Evolutionary conservation across 2,888 invertebrate genomes (phyloP).

Genomic region (Mesopsocus fuscifrons): DNA sequence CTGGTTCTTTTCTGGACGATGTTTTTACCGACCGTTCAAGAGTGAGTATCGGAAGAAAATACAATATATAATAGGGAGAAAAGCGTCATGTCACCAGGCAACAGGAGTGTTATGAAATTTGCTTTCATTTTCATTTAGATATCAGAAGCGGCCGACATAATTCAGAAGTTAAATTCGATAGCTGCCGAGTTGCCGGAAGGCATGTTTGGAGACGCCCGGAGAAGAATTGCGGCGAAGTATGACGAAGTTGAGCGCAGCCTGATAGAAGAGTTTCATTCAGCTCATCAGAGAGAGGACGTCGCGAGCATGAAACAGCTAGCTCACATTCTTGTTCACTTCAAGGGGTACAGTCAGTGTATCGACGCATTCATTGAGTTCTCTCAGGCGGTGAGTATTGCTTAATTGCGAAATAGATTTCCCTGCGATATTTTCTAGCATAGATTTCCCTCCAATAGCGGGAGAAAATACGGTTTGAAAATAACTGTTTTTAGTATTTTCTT

Average conservation of each 20-base stretch:
- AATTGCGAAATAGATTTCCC: no score
- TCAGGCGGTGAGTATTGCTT: conserved; percentile 60
- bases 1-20: conserved; percentile 66
- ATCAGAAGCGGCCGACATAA: conserved; percentile 81
- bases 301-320: conserved; percentile 87
- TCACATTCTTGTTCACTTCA: conserved; percentile 80
- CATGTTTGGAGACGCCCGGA: conserved; percentile 67
- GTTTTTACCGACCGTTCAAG: conserved; percentile 70
- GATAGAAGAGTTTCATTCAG: conserved; percentile 85
- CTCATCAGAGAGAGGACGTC: conserved; percentile 69
- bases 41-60: conserved; percentile 26
- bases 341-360: conserved; percentile 89
- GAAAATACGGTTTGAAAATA: no score
- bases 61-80: not conserved
- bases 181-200: conserved; percentile 84
- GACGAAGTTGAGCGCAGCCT: conserved; percentile 75
- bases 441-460: no score
- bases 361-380: conserved; percentile 94
- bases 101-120: conserved; percentile 4
- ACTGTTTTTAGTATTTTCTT: no score
- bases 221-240: conserved; percentile 73
- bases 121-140: conserved; percentile 17
- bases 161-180: conserved; percentile 88
- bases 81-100: not conserved
- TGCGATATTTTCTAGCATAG: no score